phyloP scores from a whole-genome alignment of 2,888 invertebrate genomes.

The Dasysyrphus tricinctus region DNA sequence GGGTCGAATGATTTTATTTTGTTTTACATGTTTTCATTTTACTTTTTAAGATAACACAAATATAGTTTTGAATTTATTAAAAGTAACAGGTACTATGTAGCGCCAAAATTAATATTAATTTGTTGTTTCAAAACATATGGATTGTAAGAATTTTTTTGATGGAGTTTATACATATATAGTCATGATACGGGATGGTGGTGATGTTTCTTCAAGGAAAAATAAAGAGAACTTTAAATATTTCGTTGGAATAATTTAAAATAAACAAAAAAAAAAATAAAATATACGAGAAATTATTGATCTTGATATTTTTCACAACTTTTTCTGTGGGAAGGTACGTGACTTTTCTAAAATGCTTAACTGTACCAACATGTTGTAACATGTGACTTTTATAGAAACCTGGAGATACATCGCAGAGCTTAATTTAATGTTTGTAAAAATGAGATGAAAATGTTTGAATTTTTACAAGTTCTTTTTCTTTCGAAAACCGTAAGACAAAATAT shows the following conservation, averaged over 20 bases:
- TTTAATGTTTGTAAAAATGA: neutral
- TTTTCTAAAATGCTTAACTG: too few relatives aligned
- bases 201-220: neutral
- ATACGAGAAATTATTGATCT: neutral
- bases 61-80: constrained; percentile 43
- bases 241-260: neutral
- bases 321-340: too few relatives aligned
- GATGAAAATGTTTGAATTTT: neutral
- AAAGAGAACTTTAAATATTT: neutral
- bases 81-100: constrained; percentile 72
- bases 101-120: constrained; percentile 50
- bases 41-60: constrained; percentile 3
- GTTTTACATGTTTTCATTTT: neutral
- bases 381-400: neutral
- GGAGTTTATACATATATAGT: neutral
- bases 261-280: neutral
- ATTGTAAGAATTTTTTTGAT: neutral
- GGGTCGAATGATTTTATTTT: constrained; percentile 23
- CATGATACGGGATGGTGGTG: neutral
- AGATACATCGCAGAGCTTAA: neutral
- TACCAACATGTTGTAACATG: neutral
- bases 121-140: neutral
- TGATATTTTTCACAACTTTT: neutral
- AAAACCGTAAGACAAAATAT: constrained; percentile 19
- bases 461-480: neutral